A percentile compares a stretch with the other conserved stretches of the same genome.
phyloP scores from a whole-genome alignment of 2,888 invertebrate genomes.

The Lacanobia wlatinum region DNA sequence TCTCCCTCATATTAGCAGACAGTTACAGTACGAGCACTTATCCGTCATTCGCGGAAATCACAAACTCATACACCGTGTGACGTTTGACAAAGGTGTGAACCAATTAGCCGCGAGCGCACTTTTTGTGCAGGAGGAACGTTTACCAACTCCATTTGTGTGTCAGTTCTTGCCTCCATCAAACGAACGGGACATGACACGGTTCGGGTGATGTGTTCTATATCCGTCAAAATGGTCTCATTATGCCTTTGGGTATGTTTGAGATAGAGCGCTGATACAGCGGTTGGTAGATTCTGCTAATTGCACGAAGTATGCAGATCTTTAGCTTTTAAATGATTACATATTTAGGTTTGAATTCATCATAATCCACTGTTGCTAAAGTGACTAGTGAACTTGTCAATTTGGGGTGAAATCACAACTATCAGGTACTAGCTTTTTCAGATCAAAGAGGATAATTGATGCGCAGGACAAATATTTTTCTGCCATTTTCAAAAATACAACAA shows the following conservation, averaged over 20 bases:
- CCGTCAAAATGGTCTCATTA: constrained; percentile 25
- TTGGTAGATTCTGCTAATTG: background rate
- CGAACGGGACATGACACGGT: constrained; percentile 49
- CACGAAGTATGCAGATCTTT: background rate
- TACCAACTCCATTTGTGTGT: constrained; percentile 6
- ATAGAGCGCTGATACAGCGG: background rate
- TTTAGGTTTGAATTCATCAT: too few relatives aligned
- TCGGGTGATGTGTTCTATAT: constrained; percentile 18
- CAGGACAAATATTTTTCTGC: too few relatives aligned
- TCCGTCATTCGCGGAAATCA: constrained; percentile 50
- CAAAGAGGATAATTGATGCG: too few relatives aligned
- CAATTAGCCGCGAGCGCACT: constrained; percentile 53
- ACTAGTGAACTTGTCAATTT: too few relatives aligned
- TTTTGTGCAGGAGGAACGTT: constrained; percentile 46
- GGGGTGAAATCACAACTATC: too few relatives aligned
- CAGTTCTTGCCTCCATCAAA: constrained; percentile 33
- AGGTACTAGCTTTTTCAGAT: too few relatives aligned
- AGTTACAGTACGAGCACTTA: constrained; percentile 24
- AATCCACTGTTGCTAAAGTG: too few relatives aligned
- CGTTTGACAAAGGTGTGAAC: constrained; percentile 63
- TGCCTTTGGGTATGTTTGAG: background rate
- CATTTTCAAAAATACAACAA: too few relatives aligned
- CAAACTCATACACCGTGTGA: constrained; percentile 34
- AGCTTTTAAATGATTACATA: too few relatives aligned
- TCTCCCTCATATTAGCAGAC: constrained; percentile 16